Evolutionary conservation across 2,113 vertebrate species (phyloP), one percentile per base, ranked within the genome.

Genomic region (Oreochromis spilurus): DNA sequence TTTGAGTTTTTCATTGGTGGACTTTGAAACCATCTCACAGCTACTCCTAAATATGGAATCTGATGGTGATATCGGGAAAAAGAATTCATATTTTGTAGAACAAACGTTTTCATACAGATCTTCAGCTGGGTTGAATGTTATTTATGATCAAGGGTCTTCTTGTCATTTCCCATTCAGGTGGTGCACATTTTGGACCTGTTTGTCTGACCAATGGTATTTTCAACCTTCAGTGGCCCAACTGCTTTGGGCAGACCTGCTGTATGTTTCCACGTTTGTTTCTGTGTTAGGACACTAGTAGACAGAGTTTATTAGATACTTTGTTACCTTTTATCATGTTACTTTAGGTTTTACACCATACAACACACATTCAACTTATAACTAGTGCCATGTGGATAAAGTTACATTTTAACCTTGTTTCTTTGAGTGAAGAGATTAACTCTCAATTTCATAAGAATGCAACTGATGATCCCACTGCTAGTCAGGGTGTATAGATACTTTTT

Each of bases 41-140:
- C 99, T 99, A 93, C 99, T 99, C 95, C 97, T 97, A 96, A 99
- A 99, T 97, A 99, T 97, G 89, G 98, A 98, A 91, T 99, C 99
- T 99, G 88, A 52, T 3, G 11, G 55, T 17, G 53, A 89, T 2
- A 43, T 2, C 9, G 1, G 54, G 12, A 40, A 54, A 19, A 0
- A 50, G 4, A 3, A 50, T 60, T 4, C 19, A 14, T 24, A 6
- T 10, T 75, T 45, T 48, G 14, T 5, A 31, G 24, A 75, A 75
- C 43, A 75, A 75, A 75, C 1, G 4, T 72, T 26, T 72, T 1
- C 67, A 75, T 50, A 50, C 70, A 48, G 24, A 75, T 75, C 9
- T 29, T 43, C 6, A 0, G 60, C 36, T 65, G 17, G 70, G 40
- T 48, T 48, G 14, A 48, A 48, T 48, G 24, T 19, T 75, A 48